These are phyloP conservation scores for Fragum fragum DNA, from an alignment of 2,888 invertebrate genomes.

Conservation along the genomic window DNA sequence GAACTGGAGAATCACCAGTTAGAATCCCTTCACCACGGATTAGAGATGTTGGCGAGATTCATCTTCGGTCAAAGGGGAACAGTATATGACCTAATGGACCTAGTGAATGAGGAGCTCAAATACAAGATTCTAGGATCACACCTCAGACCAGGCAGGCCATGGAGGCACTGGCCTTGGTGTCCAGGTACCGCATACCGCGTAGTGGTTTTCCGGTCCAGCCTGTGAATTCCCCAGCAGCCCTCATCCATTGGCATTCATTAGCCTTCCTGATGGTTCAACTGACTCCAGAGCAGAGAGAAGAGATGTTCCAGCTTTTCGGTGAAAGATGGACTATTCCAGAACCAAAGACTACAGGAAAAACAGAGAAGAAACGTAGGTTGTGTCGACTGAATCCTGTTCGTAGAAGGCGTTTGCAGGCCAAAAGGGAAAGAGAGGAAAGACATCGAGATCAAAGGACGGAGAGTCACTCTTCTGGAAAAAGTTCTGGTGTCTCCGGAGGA, in stretches of 20 bases:
- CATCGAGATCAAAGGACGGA: not conserved
- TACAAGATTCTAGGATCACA: not conserved
- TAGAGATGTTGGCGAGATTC: slow-evolving; percentile 12
- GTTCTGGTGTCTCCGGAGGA: not conserved
- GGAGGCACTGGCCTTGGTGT: not conserved
- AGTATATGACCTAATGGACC: not conserved
- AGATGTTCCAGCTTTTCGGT: slow-evolving; percentile 17
- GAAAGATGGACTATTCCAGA: slow-evolving; percentile 15
- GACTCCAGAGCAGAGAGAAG: not conserved
- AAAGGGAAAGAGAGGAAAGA: slow-evolving; percentile 2
- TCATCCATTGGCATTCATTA: slow-evolving; percentile 37
- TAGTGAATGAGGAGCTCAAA: slow-evolving; percentile 12
- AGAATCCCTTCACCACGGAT: not conserved
- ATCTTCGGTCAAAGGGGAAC: not conserved
- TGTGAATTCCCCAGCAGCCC: slow-evolving; percentile 28
- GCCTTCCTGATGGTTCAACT: slow-evolving; percentile 11
- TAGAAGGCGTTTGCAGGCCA: not conserved
- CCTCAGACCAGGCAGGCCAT: slow-evolving; percentile 8
- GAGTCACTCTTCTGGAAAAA: not conserved
- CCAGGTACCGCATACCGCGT: slow-evolving; percentile 4
- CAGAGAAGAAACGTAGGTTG: not conserved
- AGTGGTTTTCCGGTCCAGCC: slow-evolving; percentile 11
- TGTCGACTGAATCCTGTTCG: slow-evolving; percentile 7
- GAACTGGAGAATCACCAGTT: not conserved
- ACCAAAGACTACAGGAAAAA: not conserved